Evolutionary conservation across 2,888 invertebrate genomes (phyloP), one percentile per base, ranked within the genome.

Genomic region (Ellobium chinense): DNA sequence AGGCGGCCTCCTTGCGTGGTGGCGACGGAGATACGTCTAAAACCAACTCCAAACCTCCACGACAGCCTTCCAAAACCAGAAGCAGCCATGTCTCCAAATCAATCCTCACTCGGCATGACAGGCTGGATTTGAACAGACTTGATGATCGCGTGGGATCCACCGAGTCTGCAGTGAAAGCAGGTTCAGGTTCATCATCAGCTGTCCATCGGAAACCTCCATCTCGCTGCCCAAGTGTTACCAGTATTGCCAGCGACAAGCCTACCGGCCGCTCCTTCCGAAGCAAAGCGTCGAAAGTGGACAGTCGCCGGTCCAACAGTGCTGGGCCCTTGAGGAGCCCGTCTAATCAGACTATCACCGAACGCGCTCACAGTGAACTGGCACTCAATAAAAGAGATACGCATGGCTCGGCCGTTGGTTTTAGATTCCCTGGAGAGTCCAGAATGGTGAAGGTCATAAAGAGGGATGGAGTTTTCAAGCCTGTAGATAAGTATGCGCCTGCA

Each of bases 381-480:
- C 18, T 12, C 46, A 18, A 46, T 18, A 18, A 46, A 12, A 18
- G 18, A 46, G 18, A 12, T 18, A 7, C 18, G 9, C 46, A 46
- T 12, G 46, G 18, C 18, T 46, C 46, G 18, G 46, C 9, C 46
- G 9, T 46, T 12, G 18, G 46, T 46, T 46, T 46, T 18, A 7
- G 46, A 12, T 18, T 12, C 46, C 7, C 46, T 18, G 46, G 46
- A 7, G 46, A 12, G 7, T 7, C 7, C 60, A n/a, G 5, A 14
- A 69, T 39, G 3, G 73, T 78, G 29, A 58, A 54, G n/a, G 74
- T 78, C 37, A 65, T 78, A 4, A 82, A 82, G 62, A 24, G 74
- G 18, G 62, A 68, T 3, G 82, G 82, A 18, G 63, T 82, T 31
- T 82, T 82, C 37, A 68, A 75, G 39, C 78, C 78, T 0, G 63